Conservation (phyloP, 1,140 invertebrate species). For the Rhopalosiphum maidis region DNA sequence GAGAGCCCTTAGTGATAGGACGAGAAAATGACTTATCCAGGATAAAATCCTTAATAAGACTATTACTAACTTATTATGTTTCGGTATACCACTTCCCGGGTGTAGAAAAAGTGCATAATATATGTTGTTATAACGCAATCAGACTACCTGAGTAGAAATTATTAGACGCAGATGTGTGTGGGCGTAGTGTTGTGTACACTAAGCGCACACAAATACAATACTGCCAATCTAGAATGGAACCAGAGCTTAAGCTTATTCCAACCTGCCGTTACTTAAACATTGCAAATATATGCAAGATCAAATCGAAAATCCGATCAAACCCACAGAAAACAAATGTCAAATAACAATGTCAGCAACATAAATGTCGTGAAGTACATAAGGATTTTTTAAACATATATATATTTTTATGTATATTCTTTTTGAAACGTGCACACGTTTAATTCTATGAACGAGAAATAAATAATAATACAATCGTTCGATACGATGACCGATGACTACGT, state of each 20-base stretch:
- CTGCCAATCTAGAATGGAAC: neutral
- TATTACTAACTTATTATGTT: no score
- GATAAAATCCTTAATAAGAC: no score
- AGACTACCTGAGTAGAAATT: neutral
- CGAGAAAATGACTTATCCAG: neutral
- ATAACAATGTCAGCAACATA: neutral
- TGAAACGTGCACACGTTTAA: neutral
- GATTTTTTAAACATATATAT: neutral
- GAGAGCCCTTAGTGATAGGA: neutral
- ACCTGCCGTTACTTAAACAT: neutral
- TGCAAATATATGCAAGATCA: neutral
- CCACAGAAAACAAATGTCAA: neutral
- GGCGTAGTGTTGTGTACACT: neutral
- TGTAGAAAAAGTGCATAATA: neutral
- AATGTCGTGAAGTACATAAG: neutral
- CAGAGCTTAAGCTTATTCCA: neutral
- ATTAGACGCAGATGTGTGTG: neutral
- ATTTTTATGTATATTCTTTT: neutral
- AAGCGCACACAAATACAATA: neutral
- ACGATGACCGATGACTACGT: neutral
- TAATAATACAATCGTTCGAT: neutral
- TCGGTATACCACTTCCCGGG: no score
- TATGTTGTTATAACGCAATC: neutral
- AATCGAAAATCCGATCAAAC: neutral
- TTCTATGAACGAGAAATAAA: constrained; percentile 15